Base-by-base conservation (phyloP, 2,113 vertebrate species). In the Brienomyrus brachyistius region DNA sequence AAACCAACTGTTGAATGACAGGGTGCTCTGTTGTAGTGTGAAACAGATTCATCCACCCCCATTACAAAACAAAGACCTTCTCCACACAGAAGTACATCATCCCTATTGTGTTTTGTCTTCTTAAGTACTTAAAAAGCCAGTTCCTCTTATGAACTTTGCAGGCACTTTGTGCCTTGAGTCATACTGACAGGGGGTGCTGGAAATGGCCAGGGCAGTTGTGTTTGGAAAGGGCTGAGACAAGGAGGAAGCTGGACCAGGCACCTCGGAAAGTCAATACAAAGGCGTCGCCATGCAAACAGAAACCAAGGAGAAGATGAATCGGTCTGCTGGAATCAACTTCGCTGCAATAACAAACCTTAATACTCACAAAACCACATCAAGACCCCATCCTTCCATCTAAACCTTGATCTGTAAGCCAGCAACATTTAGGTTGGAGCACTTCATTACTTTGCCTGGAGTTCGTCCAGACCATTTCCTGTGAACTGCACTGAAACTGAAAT, bases 341-440 rank as follows among this genome's bases (percentile, higher is more conserved):
- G 91, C 92, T 94, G 94, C 91, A 94, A 94, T 93, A 95, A 95
- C 94, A 95, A 92, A 93, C 93, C 93, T 94, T 91, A 91, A 91
- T 89, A 91, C 93, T 91, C 91, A 90, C 88, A 89, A 82, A 94
- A 95, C 95, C 95, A 96, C 95, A 95, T 95, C 93, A 95, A 95
- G 90, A 92, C 47, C 89, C 88, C 35, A 89, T 92, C 93, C 93
- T 93, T 93, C 92, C 91, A 92, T 91, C 31, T 91, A 92, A 88
- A 93, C 94, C 95, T 94, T 95, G 91, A 95, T 95, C 93, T 92
- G 74, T 89, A 92, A 88, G 93, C 94, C 93, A 92, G 91, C 88
- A 92, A 94, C 89, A 93, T 95, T 92, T 91, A 92, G 92, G 90
- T 92, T 93, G 93, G 91, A 93, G 91, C 90, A 88, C 91, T 92